Conservation (phyloP, 2,888 invertebrate species). For the Amphiduros pacificus region DNA sequence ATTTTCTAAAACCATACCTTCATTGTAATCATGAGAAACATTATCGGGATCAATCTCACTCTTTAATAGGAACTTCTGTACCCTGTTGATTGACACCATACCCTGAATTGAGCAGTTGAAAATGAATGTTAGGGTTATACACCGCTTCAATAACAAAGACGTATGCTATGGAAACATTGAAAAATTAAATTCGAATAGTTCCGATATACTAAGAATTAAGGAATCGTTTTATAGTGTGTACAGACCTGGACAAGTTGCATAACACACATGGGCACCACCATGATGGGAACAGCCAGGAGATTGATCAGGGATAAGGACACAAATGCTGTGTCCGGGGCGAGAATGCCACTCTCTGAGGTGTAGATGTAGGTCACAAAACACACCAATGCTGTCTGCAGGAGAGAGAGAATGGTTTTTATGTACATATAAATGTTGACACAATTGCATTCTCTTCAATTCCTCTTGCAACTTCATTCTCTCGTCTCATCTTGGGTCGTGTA, state of each 20-base stretch:
- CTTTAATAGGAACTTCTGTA: constrained; percentile 47
- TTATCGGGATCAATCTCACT: constrained; percentile 46
- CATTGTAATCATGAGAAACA: constrained; percentile 26
- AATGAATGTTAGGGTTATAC: background rate
- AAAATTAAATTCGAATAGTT: background rate
- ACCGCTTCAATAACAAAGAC: background rate
- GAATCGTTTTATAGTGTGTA: no score
- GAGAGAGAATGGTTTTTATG: no score
- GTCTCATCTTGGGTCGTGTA: no score
- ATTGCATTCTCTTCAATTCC: no score
- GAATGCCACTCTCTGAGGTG: constrained; percentile 75
- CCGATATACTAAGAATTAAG: no score
- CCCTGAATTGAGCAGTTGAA: constrained; percentile 36
- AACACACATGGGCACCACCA: constrained; percentile 94
- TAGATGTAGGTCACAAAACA: constrained; percentile 66
- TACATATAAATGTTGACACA: no score
- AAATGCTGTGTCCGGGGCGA: constrained; percentile 89
- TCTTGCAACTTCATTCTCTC: no score
- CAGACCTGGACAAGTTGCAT: constrained; percentile 53
- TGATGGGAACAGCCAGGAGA: constrained; percentile 83
- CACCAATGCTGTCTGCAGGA: constrained; percentile 51
- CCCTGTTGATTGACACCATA: constrained; percentile 48
- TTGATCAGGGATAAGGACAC: constrained; percentile 96
- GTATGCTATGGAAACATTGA: background rate
- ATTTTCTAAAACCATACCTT: no score